Evolutionary conservation across 2,888 invertebrate genomes (phyloP), one percentile per base, ranked within the genome.

Genomic region (Globia sparganii): DNA sequence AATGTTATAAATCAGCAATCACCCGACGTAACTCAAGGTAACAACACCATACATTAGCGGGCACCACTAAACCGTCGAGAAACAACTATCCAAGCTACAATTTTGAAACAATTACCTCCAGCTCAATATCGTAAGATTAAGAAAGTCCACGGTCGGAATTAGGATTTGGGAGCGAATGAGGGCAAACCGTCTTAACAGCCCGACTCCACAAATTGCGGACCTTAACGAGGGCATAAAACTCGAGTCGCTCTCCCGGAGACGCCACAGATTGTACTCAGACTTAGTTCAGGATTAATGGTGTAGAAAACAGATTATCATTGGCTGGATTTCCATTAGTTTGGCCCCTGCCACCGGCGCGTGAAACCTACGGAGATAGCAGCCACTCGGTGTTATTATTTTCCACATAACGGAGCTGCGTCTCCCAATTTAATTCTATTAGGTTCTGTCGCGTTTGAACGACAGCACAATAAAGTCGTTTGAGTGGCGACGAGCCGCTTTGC

Each of bases 291-390:
- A 97, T 97, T 97, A 97, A 97, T 97, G 97, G 96, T 96, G 96
- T 96, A 96, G 97, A 97, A 97, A 97, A 96, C 96, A 97, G 97
- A 97, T 97, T 97, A 97, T 97, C 97, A 97, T 97, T 96, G 96
- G 95, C 95, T 93, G 95, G 95, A 95, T 96, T 96, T 96, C 96
- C 95, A 96, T 96, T 96, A 96, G 94, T 91, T 86, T 89, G 92
- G 95, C 96, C 96, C 96, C 96, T 96, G 95, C 96, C 95, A 95
- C 90, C 95, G 95, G 94, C 95, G 96, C 96, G 96, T 96, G 95
- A 96, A 96, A 94, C 94, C 93, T 94, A 94, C 94, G 90, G 92
- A 94, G 94, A 95, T 95, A 95, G 91, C 93, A 93, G 92, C 91
- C 94, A 93, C 94, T 94, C 94, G 91, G 88, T 95, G 96, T 96